These are phyloP conservation scores for Hydrotaea diabolus DNA, from an alignment of 2,888 invertebrate genomes.

Conservation along the genomic window DNA sequence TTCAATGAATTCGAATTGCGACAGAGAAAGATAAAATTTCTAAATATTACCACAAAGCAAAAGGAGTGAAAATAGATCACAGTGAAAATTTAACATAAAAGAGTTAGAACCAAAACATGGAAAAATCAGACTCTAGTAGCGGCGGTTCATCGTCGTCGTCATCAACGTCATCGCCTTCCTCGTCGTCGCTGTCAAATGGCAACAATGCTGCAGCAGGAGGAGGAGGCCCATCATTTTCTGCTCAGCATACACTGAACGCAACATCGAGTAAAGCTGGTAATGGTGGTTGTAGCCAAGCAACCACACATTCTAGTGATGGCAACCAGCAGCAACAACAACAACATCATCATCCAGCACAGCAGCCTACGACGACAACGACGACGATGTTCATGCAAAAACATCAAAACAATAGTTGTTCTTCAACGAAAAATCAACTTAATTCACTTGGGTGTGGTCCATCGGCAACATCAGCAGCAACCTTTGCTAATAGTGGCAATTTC, in stretches of 20 bases:
- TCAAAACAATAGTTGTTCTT: slow-evolving; percentile 42
- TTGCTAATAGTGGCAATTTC: slow-evolving; percentile 54
- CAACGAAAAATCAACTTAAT: slow-evolving; percentile 62
- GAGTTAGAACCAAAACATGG: slow-evolving; percentile 56
- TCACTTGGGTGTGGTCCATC: slow-evolving; percentile 70
- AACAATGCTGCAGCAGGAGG: slow-evolving; percentile 24
- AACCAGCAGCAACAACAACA: slow-evolving; percentile 44
- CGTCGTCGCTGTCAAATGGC: slow-evolving; percentile 20
- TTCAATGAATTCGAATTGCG: slow-evolving; percentile 10
- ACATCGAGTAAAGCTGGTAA: background rate
- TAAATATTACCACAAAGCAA: background rate
- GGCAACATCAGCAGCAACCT: slow-evolving; percentile 65
- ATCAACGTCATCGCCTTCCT: slow-evolving; percentile 35
- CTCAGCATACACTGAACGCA: slow-evolving; percentile 17
- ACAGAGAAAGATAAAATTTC: slow-evolving; percentile 15
- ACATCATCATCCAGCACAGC: slow-evolving; percentile 34
- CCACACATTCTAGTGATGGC: slow-evolving; percentile 46
- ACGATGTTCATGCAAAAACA: slow-evolving; percentile 37
- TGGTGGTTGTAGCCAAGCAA: slow-evolving; percentile 39
- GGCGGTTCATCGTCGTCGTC: slow-evolving; percentile 22
- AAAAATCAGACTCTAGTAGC: slow-evolving; percentile 61
- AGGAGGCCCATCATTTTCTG: slow-evolving; percentile 42
- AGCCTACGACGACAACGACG: slow-evolving; percentile 32
- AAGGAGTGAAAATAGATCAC: slow-evolving; percentile 30
- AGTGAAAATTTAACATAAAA: slow-evolving; percentile 29